Evolutionary conservation across 2,113 vertebrate species (phyloP).

Genomic region (Rhea pennata): DNA sequence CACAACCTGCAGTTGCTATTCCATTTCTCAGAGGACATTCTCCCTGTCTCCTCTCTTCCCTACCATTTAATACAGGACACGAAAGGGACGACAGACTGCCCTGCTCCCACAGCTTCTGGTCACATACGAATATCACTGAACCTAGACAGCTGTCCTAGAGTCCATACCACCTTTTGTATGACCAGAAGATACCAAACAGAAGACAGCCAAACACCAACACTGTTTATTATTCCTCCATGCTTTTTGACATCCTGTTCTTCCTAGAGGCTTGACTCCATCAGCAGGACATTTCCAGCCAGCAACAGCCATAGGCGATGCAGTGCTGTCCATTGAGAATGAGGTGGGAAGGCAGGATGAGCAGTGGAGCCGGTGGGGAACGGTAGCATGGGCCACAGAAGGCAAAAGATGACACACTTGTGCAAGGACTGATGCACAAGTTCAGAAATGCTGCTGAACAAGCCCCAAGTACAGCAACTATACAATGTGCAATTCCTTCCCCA

Average conservation of each 20-base stretch:
- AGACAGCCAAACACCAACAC: neutral
- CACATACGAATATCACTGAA: neutral
- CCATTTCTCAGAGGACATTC: neutral
- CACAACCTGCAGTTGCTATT: neutral
- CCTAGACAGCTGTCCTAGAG: neutral
- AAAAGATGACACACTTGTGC: neutral
- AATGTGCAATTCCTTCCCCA: neutral
- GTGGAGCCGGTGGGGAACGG: rapidly evolving
- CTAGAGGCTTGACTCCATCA: neutral
- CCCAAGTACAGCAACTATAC: neutral
- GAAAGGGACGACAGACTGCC: neutral
- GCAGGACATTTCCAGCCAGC: neutral
- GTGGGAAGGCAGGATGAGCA: neutral
- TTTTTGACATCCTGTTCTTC: neutral
- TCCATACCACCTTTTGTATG: neutral
- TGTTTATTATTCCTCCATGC: rapidly evolving
- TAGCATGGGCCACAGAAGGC: neutral
- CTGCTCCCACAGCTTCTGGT: neutral
- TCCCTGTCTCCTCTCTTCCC: neutral
- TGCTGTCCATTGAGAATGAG: neutral
- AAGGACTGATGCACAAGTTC: neutral
- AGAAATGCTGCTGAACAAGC: conserved; percentile 37
- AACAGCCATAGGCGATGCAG: neutral
- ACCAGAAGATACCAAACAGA: neutral
- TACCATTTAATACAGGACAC: neutral